Base-by-base conservation (phyloP, 2,888 invertebrate genomes). In the Drosophila vallismaia region DNA sequence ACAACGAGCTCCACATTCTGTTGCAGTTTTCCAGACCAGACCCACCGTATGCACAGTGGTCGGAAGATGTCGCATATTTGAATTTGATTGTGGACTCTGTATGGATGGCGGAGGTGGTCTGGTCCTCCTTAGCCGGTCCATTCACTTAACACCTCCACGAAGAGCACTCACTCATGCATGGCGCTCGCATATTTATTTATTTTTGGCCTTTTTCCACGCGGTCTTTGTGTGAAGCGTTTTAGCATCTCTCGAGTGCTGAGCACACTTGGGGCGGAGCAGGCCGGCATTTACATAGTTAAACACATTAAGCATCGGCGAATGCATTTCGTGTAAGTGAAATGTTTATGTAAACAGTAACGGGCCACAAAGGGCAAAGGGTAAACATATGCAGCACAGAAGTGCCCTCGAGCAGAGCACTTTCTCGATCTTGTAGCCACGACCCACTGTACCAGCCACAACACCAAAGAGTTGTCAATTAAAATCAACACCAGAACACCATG, bases 381-480 rank as follows among this genome's bases (percentile, higher is more conserved):
- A 72, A 72, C 67, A 74, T 64, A 62, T 48, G 48, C 31, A 24
- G 7, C 7, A 1, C 40, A 14, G 4, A 42, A 42, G 40, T 42
- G 40, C 40, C 40, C 7, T 7, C 3, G 19, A 14, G 14, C 57
- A 71, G 31, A 44, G 44, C 42, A 38, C 19, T 66, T 33, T 60
- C 36, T 3, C 19, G 46, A 40, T 63, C 52, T 45, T 19, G 8
- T 3, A 8, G 33, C 10, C 44, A 10, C 42, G 26, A 3, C 54
- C 62, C 53, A 51, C 56, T 73, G 88, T 74, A 62, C 74, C 72
- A 58, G 3, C 12, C 19, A 19, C 19, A 19, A 50, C 67, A 66
- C 78, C 82, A 77, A 72, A 70, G 80, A 71, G 69, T 73, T 88
- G 88, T 84, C 88, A 88, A 84, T 88, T 87, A 84, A 81, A 87